Conservation (phyloP, 2,797 vertebrate genomes). For the Sebastes taczanowskii region DNA sequence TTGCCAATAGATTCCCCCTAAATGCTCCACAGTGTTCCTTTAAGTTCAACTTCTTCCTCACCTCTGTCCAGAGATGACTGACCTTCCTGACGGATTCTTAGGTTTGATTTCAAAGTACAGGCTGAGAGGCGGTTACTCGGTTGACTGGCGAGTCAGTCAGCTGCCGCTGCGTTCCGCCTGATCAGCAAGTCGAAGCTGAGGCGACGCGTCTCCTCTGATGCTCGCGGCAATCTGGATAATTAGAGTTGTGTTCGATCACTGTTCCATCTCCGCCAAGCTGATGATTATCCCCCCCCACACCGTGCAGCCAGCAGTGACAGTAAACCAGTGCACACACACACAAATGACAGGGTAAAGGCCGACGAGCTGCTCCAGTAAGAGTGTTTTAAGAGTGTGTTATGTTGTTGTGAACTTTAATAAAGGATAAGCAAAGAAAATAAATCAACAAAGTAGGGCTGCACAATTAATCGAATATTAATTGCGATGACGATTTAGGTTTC, state of each 20-base stretch:
- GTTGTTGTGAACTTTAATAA: not conserved
- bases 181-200: slow-evolving; percentile 35
- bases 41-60: not conserved
- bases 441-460: fast-evolving
- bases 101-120: slow-evolving; percentile 9
- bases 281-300: slow-evolving; percentile 38
- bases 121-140: slow-evolving; percentile 16
- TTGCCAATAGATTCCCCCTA: too few species aligned
- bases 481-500: too few species aligned
- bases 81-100: not conserved
- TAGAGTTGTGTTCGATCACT: slow-evolving; percentile 58
- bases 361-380: not conserved
- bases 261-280: slow-evolving; percentile 39
- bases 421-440: not conserved
- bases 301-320: slow-evolving; percentile 5
- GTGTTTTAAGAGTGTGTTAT: not conserved
- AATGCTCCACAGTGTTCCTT: too few species aligned
- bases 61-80: slow-evolving; percentile 9
- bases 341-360: not conserved
- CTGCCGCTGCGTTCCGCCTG: not conserved
- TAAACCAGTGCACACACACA: slow-evolving; percentile 39
- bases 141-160: slow-evolving; percentile 23
- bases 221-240: slow-evolving; percentile 59
- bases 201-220: slow-evolving; percentile 8
- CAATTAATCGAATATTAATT: fast-evolving